phyloP scores from a whole-genome alignment of 2,888 invertebrate species.

The Notodonta ziczac region DNA sequence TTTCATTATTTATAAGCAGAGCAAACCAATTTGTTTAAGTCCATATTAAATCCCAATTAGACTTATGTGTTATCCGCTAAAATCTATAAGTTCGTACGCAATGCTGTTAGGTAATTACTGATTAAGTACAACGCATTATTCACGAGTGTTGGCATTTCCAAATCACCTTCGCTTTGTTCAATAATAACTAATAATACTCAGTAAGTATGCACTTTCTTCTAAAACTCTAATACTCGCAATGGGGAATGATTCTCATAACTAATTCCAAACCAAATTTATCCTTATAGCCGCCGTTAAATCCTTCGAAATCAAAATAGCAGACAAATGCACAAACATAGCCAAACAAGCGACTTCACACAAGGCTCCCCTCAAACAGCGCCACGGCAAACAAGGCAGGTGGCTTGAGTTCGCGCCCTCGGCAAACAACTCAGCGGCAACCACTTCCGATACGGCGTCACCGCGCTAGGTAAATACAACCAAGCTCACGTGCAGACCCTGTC shows the following conservation, averaged over 20 bases:
- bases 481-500: not conserved
- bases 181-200: too few species aligned
- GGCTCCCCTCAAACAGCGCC: constrained; percentile 1
- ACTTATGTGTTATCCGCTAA: not conserved
- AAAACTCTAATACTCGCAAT: too few species aligned
- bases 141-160: too few species aligned
- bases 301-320: not conserved
- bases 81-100: not conserved
- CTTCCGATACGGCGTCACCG: constrained; percentile 35
- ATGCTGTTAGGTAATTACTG: not conserved
- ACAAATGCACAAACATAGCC: not conserved
- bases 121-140: not conserved
- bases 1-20: not conserved
- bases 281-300: too few species aligned
- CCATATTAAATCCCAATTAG: not conserved
- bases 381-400: constrained; percentile 21
- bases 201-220: too few species aligned
- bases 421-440: constrained; percentile 39
- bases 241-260: too few species aligned
- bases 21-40: not conserved
- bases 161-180: too few species aligned
- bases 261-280: not conserved
- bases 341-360: not conserved
- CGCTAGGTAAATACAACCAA: not conserved
- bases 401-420: constrained; percentile 28